phyloP scores from a whole-genome alignment of 1,140 invertebrate species.

The Hesperophylax magnus region DNA sequence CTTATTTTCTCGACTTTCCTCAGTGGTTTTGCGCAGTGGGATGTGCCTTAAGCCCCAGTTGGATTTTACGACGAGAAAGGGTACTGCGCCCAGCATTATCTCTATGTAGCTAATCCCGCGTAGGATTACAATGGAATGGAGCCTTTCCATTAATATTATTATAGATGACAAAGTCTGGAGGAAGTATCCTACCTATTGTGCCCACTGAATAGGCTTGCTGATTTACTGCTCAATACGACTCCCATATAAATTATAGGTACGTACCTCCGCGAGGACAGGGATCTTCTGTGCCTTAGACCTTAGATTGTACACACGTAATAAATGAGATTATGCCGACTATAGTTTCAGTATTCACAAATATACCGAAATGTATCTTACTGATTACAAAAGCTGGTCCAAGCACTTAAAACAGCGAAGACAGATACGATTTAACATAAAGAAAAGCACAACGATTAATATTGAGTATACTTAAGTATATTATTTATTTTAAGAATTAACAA shows the following conservation, averaged over 20 bases:
- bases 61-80: conserved; percentile 41
- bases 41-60: conserved; percentile 17
- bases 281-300: too few species aligned
- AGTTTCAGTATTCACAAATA: too few species aligned
- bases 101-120: conserved; percentile 26
- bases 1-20: not conserved
- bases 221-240: conserved; percentile 26
- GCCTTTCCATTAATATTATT: conserved; percentile 42
- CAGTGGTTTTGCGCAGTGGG: not conserved
- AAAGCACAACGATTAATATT: too few species aligned
- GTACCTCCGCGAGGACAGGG: not conserved
- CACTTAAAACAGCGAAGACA: too few species aligned
- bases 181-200: conserved; percentile 23
- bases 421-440: too few species aligned
- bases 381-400: too few species aligned
- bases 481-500: too few species aligned
- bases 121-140: conserved; percentile 38
- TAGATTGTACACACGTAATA: too few species aligned
- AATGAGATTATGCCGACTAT: too few species aligned
- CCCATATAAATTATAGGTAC: conserved; percentile 18
- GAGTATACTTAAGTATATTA: too few species aligned
- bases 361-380: too few species aligned
- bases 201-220: conserved; percentile 14
- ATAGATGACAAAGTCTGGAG: conserved; percentile 37
- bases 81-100: conserved; percentile 33